These are phyloP conservation scores for Leptinotarsa tumamoca DNA, from an alignment of 2,888 invertebrate genomes.

Conservation along the genomic window DNA sequence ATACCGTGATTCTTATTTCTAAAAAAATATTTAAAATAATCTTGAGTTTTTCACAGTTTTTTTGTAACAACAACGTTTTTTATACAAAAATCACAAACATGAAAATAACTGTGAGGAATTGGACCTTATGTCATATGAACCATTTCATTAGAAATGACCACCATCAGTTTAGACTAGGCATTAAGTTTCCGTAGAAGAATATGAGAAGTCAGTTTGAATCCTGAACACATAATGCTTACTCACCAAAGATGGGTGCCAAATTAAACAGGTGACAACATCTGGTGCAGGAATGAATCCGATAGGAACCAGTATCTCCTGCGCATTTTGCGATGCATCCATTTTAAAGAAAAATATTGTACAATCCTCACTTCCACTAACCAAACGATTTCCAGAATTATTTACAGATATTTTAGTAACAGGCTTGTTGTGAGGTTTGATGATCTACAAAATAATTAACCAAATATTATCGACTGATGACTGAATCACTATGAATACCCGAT, in stretches of 20 bases:
- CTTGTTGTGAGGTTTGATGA: slow-evolving; percentile 77
- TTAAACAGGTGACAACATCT: slow-evolving; percentile 74
- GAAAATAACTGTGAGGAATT: too few species aligned
- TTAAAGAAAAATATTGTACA: slow-evolving; percentile 77
- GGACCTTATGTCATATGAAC: too few species aligned
- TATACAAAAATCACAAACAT: too few species aligned
- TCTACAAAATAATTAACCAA: slow-evolving; percentile 59
- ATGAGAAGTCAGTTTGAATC: too few species aligned
- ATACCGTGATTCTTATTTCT: too few species aligned
- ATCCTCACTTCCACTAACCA: slow-evolving; percentile 78
- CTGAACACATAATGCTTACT: slow-evolving; percentile 14
- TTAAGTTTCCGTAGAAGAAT: too few species aligned
- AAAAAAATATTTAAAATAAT: too few species aligned
- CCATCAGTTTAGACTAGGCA: too few species aligned
- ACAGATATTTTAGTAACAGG: slow-evolving; percentile 73
- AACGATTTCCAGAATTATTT: slow-evolving; percentile 70
- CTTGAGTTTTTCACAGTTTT: too few species aligned
- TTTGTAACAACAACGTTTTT: too few species aligned
- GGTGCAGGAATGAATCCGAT: slow-evolving; percentile 77
- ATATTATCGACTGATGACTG: neutral
- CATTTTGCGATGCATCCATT: slow-evolving; percentile 59
- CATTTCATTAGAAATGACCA: too few species aligned
- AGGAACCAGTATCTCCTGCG: slow-evolving; percentile 69
- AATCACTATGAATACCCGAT: too few species aligned
- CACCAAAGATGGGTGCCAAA: slow-evolving; percentile 68